Conservation (phyloP, 2,888 invertebrate genomes). For the Alviniconcha strummeri region DNA sequence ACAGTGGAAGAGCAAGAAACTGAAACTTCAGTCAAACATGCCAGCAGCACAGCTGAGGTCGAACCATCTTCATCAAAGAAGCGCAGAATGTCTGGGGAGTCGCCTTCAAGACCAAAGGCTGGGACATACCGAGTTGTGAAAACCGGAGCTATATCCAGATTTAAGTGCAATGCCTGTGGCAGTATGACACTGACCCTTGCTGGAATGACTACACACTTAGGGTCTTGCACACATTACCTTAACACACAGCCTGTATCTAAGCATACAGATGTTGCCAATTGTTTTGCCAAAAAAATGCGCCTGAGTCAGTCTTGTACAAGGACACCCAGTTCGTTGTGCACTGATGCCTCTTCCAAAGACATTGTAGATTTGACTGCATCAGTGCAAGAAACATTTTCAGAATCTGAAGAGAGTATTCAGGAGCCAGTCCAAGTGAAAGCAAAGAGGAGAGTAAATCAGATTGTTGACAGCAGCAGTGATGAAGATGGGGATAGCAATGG, state of each 20-base stretch:
- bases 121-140: not conserved
- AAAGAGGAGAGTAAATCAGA: not conserved
- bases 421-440: not conserved
- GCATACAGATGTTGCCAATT: not conserved
- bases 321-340: not conserved
- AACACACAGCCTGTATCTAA: not conserved
- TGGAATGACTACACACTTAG: not conserved
- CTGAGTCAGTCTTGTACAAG: not conserved
- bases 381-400: not conserved
- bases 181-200: not conserved
- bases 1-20: too few relatives aligned
- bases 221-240: not conserved
- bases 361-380: not conserved
- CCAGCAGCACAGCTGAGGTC: too few relatives aligned
- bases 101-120: not conserved
- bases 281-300: not conserved
- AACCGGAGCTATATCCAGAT: not conserved
- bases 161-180: not conserved
- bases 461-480: not conserved
- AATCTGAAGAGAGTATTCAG: not conserved
- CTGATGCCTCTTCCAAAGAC: not conserved
- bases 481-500: not conserved
- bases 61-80: too few relatives aligned
- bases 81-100: too few relatives aligned
- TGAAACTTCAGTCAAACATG: too few relatives aligned